Conservation (phyloP, 2,888 invertebrate species). For the Dione juno region DNA sequence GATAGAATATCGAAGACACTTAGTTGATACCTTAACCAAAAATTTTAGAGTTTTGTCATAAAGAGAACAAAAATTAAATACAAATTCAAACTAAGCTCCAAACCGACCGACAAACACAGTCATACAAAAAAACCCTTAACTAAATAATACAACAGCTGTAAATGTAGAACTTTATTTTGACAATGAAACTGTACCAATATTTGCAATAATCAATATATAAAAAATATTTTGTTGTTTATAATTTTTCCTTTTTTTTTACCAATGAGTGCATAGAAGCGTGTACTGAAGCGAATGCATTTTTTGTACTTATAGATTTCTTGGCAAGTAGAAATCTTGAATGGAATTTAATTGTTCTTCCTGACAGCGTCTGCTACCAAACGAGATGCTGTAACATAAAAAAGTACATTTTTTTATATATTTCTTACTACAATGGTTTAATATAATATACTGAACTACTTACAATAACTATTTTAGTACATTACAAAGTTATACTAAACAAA, state of each 20-base stretch:
- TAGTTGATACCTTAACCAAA: slow-evolving; percentile 24
- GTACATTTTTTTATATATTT: background rate
- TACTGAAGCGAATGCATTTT: slow-evolving; percentile 51
- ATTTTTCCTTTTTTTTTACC: slow-evolving; percentile 39
- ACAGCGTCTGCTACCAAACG: slow-evolving; percentile 69
- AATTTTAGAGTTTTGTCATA: slow-evolving; percentile 49
- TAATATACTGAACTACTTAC: background rate
- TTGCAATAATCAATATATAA: slow-evolving; percentile 31
- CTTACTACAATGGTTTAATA: too few species aligned
- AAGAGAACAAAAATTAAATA: slow-evolving; percentile 57
- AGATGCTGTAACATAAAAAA: slow-evolving; percentile 64
- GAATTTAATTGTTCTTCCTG: slow-evolving; percentile 67
- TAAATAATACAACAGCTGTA: slow-evolving; percentile 43
- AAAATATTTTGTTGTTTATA: slow-evolving; percentile 40
- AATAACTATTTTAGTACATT: background rate
- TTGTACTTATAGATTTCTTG: slow-evolving; percentile 58
- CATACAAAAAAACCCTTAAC: slow-evolving; percentile 53
- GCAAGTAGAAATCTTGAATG: slow-evolving; percentile 44
- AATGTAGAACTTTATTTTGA: slow-evolving; percentile 28
- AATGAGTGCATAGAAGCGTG: slow-evolving; percentile 50
- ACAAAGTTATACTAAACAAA: background rate
- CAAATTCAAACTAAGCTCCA: slow-evolving; percentile 50
- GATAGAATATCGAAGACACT: slow-evolving; percentile 31
- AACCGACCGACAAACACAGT: slow-evolving; percentile 34
- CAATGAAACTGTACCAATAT: slow-evolving; percentile 16